These are phyloP conservation scores for Amblyornis subalaris DNA, from an alignment of 2,113 vertebrate genomes.

Conservation along the genomic window DNA sequence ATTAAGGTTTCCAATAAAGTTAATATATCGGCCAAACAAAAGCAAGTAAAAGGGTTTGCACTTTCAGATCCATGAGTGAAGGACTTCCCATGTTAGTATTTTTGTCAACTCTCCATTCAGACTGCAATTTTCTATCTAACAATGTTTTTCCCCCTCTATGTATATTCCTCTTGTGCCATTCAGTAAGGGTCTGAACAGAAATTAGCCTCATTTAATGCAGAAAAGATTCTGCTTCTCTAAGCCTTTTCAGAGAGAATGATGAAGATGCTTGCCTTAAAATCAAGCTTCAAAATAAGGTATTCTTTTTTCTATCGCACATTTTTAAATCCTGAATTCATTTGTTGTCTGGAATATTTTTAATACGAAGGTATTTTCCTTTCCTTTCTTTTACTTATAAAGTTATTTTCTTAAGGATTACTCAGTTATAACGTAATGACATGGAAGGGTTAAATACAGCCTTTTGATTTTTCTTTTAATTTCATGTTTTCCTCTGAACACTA, in stretches of 20 bases:
- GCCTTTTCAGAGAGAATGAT: neutral
- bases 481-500: neutral
- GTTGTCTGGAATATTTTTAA: neutral
- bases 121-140: neutral
- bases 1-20: neutral
- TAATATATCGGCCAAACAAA: neutral
- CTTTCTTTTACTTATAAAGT: neutral
- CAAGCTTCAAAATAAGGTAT: neutral
- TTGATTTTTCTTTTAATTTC: neutral
- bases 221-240: neutral
- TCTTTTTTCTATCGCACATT: neutral
- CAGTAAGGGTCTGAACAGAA: neutral
- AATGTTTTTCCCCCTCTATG: neutral
- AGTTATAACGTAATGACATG: neutral
- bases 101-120: neutral
- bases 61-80: neutral
- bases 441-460: neutral
- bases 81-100: neutral
- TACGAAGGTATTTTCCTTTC: neutral
- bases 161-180: neutral
- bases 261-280: neutral
- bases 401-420: neutral
- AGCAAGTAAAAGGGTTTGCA: neutral
- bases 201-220: neutral
- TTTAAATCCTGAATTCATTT: neutral